Evolutionary conservation across 2,888 invertebrate genomes (phyloP).

Genomic region (Lepidonotus clava): DNA sequence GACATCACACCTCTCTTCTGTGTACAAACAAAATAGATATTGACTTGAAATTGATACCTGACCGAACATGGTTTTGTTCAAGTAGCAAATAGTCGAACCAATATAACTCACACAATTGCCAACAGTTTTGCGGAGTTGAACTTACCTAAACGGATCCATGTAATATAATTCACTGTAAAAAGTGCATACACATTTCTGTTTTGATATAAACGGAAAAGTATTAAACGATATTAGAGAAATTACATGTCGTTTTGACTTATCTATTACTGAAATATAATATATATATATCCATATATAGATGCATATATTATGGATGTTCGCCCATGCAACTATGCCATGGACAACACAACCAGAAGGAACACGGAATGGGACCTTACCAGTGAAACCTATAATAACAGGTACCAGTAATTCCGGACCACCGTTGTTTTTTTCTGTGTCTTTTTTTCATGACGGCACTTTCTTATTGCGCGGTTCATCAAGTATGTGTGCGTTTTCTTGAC

Average conservation of each 20-base stretch:
- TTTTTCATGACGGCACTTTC: too few species aligned
- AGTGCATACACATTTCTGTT: conserved; percentile 36
- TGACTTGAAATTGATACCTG: neutral
- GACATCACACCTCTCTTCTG: neutral
- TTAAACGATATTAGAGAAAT: conserved; percentile 28
- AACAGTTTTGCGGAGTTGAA: neutral
- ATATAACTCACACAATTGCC: neutral
- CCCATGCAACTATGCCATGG: too few species aligned
- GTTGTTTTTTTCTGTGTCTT: too few species aligned
- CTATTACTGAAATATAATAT: neutral
- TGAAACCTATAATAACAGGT: too few species aligned
- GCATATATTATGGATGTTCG: too few species aligned
- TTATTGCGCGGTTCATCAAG: too few species aligned
- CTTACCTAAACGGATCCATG: neutral
- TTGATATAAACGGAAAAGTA: conserved; percentile 24
- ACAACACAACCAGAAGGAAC: too few species aligned
- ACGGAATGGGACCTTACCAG: too few species aligned
- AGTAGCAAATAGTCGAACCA: neutral
- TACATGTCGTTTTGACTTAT: neutral
- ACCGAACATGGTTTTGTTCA: neutral
- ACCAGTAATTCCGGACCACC: too few species aligned
- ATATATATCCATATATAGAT: neutral
- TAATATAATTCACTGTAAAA: conserved; percentile 37
- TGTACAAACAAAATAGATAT: neutral
- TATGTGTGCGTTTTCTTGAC: too few species aligned